Conservation (phyloP, 2,888 invertebrate genomes). For the Pollenia angustigena region DNA sequence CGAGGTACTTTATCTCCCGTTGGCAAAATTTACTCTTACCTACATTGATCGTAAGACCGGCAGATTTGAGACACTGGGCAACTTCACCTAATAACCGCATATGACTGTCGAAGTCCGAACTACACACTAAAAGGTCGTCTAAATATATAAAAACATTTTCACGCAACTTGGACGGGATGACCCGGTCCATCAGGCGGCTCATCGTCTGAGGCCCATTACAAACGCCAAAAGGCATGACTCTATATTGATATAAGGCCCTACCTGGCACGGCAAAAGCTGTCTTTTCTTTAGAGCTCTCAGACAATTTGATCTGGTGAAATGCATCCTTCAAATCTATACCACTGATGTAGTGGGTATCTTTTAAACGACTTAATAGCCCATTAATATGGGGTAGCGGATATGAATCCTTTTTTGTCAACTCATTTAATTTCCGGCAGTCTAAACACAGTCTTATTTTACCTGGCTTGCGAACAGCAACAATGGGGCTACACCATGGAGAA, state of each 20-base stretch:
- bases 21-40: no score
- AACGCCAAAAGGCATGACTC: constrained; percentile 27
- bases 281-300: neutral
- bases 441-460: constrained; percentile 7
- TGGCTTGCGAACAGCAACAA: no score
- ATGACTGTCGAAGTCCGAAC: neutral
- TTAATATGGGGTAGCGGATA: neutral
- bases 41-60: constrained; percentile 6
- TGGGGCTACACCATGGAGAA: neutral
- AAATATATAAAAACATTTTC: neutral
- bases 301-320: neutral
- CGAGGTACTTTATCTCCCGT: no score
- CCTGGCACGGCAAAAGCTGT: constrained; percentile 2
- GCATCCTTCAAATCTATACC: neutral
- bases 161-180: neutral
- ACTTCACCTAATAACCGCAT: neutral
- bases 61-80: neutral
- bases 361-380: neutral
- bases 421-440: neutral
- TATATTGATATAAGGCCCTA: constrained; percentile 10
- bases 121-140: neutral
- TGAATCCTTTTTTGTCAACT: neutral
- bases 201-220: constrained; percentile 1
- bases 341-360: neutral
- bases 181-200: constrained; percentile 2